Evolutionary conservation across 92 coral and sea anemone species (phyloP), one percentile per base, ranked within the genome.

Genomic region (Blastomussa wellsi): DNA sequence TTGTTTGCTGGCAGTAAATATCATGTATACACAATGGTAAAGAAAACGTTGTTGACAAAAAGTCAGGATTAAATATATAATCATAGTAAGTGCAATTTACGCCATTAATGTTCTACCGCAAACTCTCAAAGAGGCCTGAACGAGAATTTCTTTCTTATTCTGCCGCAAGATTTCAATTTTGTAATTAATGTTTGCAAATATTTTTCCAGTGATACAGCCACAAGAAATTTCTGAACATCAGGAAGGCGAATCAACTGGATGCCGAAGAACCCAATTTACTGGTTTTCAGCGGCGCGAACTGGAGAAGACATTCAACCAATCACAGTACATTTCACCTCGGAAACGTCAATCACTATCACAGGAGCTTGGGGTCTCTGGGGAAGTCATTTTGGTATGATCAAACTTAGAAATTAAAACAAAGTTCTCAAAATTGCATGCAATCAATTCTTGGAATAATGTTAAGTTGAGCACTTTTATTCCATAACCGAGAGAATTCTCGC

Each of bases 261-360:
- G 31, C 32, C 52, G n/a, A 59, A 80, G 84, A 66, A 80, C 84
- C n/a, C 84, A 66, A 6, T 79, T 79, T 7, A 79, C 83, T 67
- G 57, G 19, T 28, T 79, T 13, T 39, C 83, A 79, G 74, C 83
- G 83, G 53, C 15, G 17, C 7, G 83, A 79, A 33, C 47, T 79
- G 60, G 83, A 79, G 39, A 65, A 64, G 62, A 44, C 37, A 64
- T 79, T 79, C 22, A 66, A 16, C 59, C 62, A 79, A 71, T 38
- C 83, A 20, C 83, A 79, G 83, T 79, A 79, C 62, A 65, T 79
- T 31, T 62, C 74, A 42, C 83, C 74, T 20, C 28, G 28, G 60
- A 65, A 42, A 42, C 74, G 74, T 26, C 74, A 35, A 65, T 24
- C 39, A 42, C 17, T 79, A 9, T 65, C 83, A 24, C 74, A 64